A percentile compares a stretch with the other conserved stretches of the same genome.
These are phyloP conservation scores for Drosophila santomea DNA, from an alignment of 1,140 invertebrate species.

Conservation along the genomic window DNA sequence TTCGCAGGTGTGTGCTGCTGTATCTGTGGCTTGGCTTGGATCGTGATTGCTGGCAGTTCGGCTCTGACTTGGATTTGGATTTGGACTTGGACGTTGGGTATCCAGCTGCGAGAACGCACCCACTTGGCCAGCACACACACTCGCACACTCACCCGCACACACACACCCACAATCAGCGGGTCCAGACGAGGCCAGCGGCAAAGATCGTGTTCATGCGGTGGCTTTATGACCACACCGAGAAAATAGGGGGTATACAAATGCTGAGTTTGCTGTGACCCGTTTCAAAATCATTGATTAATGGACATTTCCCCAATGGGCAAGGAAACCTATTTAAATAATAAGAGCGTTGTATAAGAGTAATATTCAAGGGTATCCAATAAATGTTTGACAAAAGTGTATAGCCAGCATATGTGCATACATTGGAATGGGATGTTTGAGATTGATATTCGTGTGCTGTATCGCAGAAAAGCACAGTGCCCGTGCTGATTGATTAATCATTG, in stretches of 20 bases:
- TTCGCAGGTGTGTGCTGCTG: constrained; percentile 65
- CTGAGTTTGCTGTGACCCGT: too few relatives aligned
- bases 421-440: constrained; percentile 28
- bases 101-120: constrained; percentile 81
- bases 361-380: neutral
- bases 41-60: constrained; percentile 71
- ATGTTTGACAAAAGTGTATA: constrained; percentile 28
- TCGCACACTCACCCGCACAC: constrained; percentile 37
- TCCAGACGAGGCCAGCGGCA: constrained; percentile 64
- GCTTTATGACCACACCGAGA: constrained; percentile 28
- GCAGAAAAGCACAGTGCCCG: constrained; percentile 19
- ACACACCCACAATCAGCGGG: constrained; percentile 60
- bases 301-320: too few relatives aligned
- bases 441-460: constrained; percentile 26
- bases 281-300: too few relatives aligned
- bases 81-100: constrained; percentile 55
- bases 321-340: too few relatives aligned
- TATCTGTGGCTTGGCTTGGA: constrained; percentile 31
- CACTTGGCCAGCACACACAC: constrained; percentile 63
- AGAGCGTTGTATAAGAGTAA: neutral
- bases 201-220: constrained; percentile 52
- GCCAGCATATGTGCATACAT: constrained; percentile 13
- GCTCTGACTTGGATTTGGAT: constrained; percentile 30
- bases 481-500: constrained; percentile 83
- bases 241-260: neutral